Conservation (phyloP, 1,140 invertebrate genomes). For the Trichonephila clavata region DNA sequence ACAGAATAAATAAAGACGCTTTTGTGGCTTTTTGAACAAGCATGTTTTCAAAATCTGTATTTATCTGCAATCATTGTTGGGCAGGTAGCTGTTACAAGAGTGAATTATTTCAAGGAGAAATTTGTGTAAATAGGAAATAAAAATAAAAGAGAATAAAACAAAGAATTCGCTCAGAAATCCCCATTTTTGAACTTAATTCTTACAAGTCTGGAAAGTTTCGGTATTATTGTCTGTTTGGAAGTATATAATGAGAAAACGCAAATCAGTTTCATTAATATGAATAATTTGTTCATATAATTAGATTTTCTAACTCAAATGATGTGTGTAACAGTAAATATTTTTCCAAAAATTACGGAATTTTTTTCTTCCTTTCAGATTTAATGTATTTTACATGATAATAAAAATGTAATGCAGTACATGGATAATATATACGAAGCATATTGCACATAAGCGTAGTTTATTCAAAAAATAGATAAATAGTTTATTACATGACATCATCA, state of each 20-base stretch:
- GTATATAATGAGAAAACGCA: background rate
- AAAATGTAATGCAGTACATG: too few species aligned
- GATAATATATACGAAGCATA: too few species aligned
- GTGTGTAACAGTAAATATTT: too few species aligned
- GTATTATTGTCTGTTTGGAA: background rate
- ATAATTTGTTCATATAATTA: background rate
- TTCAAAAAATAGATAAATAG: too few species aligned
- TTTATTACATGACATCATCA: too few species aligned
- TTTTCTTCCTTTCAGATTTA: too few species aligned
- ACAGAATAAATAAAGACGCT: background rate
- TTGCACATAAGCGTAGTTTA: too few species aligned
- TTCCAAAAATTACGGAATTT: too few species aligned
- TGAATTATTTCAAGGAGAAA: background rate
- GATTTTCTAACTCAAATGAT: too few species aligned
- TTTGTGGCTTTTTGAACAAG: background rate
- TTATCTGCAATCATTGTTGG: background rate
- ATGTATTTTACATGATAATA: too few species aligned
- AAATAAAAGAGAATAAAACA: conserved; percentile 19
- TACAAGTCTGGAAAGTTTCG: too few species aligned
- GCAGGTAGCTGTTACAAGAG: background rate
- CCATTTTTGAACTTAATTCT: background rate
- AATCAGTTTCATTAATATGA: background rate
- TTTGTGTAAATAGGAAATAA: conserved; percentile 5
- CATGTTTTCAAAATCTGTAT: background rate
- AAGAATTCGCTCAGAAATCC: background rate